Conservation (phyloP, 2,797 vertebrate species). For the Sylvilagus floridanus region DNA sequence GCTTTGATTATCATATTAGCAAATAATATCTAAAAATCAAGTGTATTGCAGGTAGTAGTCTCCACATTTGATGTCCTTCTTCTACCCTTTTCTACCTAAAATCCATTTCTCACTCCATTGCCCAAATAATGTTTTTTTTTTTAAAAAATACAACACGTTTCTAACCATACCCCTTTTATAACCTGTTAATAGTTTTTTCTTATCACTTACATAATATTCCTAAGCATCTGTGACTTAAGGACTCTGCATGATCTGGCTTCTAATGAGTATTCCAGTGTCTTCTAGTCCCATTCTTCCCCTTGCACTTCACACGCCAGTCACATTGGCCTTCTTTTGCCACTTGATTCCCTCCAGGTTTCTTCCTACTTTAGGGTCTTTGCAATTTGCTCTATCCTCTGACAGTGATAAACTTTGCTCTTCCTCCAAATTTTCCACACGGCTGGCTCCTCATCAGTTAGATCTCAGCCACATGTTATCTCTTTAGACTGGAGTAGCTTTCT, state of each 20-base stretch:
- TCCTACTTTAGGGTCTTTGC: not conserved
- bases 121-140: not conserved
- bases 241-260: not conserved
- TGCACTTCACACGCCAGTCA: not conserved
- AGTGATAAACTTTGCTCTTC: conserved; percentile 24
- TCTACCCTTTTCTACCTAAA: not conserved
- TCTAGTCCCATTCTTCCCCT: not conserved
- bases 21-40: conserved; percentile 6
- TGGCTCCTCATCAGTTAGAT: not conserved
- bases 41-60: not conserved
- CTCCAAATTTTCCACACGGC: not conserved
- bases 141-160: conserved; percentile 7
- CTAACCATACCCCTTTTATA: not conserved
- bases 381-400: not conserved
- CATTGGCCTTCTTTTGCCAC: not conserved
- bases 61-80: not conserved
- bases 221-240: not conserved
- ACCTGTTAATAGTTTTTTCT: not conserved
- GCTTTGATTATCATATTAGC: conserved; percentile 4
- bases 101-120: not conserved
- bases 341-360: not conserved
- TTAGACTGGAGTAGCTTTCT: not conserved
- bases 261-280: not conserved
- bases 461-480: not conserved
- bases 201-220: not conserved